These are phyloP conservation scores for Brachionus manjavacas DNA, from an alignment of 1,140 invertebrate genomes.

Conservation along the genomic window DNA sequence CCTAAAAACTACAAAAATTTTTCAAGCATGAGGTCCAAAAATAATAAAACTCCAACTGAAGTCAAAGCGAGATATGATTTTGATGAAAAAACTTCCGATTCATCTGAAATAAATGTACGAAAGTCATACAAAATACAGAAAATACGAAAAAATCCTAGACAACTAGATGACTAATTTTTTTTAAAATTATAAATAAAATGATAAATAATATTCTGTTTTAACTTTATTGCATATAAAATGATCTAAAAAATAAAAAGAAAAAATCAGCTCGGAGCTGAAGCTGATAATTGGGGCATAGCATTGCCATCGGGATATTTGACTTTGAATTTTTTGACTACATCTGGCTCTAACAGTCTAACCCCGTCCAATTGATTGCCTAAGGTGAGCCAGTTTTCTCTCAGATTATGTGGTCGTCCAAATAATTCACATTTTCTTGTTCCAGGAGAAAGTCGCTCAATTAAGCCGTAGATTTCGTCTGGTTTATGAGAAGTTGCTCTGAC, in stretches of 20 bases:
- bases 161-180: neutral
- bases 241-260: neutral
- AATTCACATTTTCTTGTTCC: slow-evolving; percentile 94
- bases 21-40: neutral
- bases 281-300: neutral
- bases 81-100: neutral
- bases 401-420: slow-evolving; percentile 92
- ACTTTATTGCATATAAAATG: neutral
- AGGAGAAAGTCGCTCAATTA: slow-evolving; percentile 63
- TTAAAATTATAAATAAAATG: neutral
- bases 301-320: slow-evolving; percentile 80
- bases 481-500: slow-evolving; percentile 94
- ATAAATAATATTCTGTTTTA: neutral
- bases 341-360: slow-evolving; percentile 84
- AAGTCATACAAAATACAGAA: neutral
- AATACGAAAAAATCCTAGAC: slow-evolving; percentile 6
- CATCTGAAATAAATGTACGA: neutral
- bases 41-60: neutral
- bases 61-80: neutral
- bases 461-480: slow-evolving; percentile 92
- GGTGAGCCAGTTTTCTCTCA: slow-evolving; percentile 97
- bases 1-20: neutral
- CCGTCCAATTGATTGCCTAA: slow-evolving; percentile 89
- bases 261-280: neutral
- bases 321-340: slow-evolving; percentile 79